These are phyloP conservation scores for Vanessa tameamea DNA, from an alignment of 1,140 invertebrate species.

Conservation along the genomic window DNA sequence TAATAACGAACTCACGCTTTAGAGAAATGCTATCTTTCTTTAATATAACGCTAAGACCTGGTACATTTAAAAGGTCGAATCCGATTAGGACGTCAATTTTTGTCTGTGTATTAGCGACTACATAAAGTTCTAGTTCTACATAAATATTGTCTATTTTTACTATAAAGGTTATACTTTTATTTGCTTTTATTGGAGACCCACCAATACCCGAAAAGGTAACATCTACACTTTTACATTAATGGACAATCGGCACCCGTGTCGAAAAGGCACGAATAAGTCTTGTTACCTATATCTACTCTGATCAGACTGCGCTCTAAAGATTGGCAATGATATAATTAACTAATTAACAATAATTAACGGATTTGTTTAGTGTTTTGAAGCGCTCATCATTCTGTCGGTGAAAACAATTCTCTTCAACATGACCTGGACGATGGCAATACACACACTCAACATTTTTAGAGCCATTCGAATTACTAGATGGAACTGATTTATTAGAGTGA, in stretches of 20 bases:
- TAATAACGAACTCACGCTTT: constrained; percentile 3
- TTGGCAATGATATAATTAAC: no score
- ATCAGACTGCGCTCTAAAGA: constrained; percentile 21
- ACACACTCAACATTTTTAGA: constrained; percentile 38
- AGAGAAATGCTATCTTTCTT: constrained; percentile 11
- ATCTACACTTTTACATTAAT: constrained; percentile 27
- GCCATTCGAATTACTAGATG: background rate
- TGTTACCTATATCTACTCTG: no score
- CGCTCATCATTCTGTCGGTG: constrained; percentile 35
- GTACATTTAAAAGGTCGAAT: constrained; percentile 37
- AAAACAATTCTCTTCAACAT: constrained; percentile 41
- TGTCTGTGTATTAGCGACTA: constrained; percentile 27
- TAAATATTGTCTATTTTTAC: no score
- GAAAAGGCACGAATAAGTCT: constrained; percentile 4
- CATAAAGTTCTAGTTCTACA: constrained; percentile 14
- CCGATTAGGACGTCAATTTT: constrained; percentile 43
- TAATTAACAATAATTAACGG: constrained; percentile 33
- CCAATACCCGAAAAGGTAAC: constrained; percentile 29
- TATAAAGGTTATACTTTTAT: background rate
- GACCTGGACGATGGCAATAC: constrained; percentile 34
- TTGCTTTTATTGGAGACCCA: background rate
- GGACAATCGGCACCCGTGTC: constrained; percentile 43
- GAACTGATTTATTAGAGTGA: background rate
- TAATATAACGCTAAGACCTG: constrained; percentile 34
- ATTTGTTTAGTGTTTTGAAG: constrained; percentile 23